A percentile compares a stretch with the other conserved stretches of the same genome.
Evolutionary conservation across 1,140 invertebrate species (phyloP).

Genomic region (Zaprionus lachaisei): DNA sequence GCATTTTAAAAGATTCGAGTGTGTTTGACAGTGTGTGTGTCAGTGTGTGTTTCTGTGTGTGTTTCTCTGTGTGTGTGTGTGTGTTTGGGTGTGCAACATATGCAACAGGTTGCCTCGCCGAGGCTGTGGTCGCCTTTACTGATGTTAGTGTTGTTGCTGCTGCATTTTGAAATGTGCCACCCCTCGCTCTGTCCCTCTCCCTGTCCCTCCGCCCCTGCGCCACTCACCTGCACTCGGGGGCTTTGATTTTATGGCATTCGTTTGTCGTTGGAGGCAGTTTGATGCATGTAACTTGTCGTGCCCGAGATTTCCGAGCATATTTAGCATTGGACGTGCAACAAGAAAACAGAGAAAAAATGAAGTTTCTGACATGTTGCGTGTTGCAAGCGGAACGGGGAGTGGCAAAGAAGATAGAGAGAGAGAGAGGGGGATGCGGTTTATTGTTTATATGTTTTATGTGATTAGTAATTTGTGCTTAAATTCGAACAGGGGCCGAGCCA

Average conservation of each 20-base stretch:
- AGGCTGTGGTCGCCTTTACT: conserved; percentile 20
- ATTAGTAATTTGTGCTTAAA: conserved; percentile 38
- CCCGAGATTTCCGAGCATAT: conserved; percentile 72
- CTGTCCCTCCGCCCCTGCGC: background rate
- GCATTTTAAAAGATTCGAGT: conserved; percentile 58
- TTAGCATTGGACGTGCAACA: conserved; percentile 74
- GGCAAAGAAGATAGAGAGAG: conserved; percentile 11
- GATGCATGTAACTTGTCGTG: conserved; percentile 78
- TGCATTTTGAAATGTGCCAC: conserved; percentile 45
- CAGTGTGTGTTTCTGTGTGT: conserved; percentile 31
- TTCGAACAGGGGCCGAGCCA: conserved; percentile 32
- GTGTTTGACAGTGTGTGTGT: conserved; percentile 25
- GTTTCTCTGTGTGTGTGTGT: conserved; percentile 22
- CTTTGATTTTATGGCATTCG: conserved; percentile 73
- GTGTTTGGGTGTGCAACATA: conserved; percentile 35
- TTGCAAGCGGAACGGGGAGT: conserved; percentile 51
- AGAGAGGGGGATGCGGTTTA: conserved; percentile 18
- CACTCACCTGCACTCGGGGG: conserved; percentile 36
- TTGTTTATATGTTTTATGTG: conserved; percentile 44
- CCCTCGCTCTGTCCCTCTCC: conserved; percentile 9
- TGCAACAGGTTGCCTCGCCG: conserved; percentile 69
- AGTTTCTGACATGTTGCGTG: conserved; percentile 27
- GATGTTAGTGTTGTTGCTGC: conserved; percentile 3
- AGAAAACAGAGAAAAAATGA: conserved; percentile 38
- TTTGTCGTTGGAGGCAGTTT: conserved; percentile 70